Base-by-base conservation (phyloP, 2,888 invertebrate genomes). In the Sisyra nigra region DNA sequence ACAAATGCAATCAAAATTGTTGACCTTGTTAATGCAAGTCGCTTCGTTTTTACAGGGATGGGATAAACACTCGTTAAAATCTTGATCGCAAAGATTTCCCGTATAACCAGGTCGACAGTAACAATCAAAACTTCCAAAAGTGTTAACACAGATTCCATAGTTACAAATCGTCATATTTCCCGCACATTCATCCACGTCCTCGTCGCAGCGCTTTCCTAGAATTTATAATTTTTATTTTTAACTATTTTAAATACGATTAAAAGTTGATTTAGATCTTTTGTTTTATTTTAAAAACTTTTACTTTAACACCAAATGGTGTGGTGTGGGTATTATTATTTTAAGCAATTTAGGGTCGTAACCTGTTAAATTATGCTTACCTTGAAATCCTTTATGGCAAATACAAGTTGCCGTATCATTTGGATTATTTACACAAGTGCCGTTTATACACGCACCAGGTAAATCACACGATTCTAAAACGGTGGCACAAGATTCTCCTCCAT, bases 101-200 rank as follows among this genome's bases (percentile, higher is more conserved):
- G 88, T 85, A 59, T 76, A 89, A 2, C 92, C 92, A n/a, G 86
- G 85, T 41, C 72, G 74, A 59, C 91, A 92, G 54, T 80, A 83
- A 60, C 92, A 92, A 54, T 82, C 78, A 62, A 79, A 89, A 46
- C 79, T 75, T 37, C 87, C 87, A 13, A 69, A 65, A 8, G 63
- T 72, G 57, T 89, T 89, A 24, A 83, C 66, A 59, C 89, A 91
- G 46, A 88, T 82, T 17, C 89, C 89, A 53, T 84, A 68, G 52
- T 81, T 80, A 58, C 89, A 89, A 36, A 65, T 67, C 35, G 65
- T 65, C 37, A 67, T 67, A 29, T 59, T 55, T 0, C 58, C 52
- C 42, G 65, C 59, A 58, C 86, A 86, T 59, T 89, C 89, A 56
- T 89, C 75, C 11, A 87, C 69, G 56, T 89, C 88, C 43, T 64